Conservation (phyloP, 2,113 vertebrate genomes). For the Proterorhinus semilunaris region DNA sequence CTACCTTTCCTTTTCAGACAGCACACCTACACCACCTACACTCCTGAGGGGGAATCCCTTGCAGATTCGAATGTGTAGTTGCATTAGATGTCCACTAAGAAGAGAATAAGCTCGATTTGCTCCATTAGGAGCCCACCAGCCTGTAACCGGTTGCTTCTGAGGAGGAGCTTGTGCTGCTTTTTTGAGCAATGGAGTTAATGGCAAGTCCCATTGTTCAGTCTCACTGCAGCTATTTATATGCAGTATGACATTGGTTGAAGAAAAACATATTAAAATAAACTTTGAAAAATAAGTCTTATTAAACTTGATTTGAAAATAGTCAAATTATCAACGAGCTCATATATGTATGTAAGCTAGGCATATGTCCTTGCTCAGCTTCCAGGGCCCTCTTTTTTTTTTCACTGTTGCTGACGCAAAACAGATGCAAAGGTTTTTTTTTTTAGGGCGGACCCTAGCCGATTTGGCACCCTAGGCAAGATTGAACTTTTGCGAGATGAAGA, state of each 20-base stretch:
- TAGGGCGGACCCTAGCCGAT: no score
- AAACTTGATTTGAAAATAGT: no score
- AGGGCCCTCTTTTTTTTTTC: neutral
- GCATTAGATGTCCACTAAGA: conserved; percentile 69
- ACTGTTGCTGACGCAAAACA: neutral
- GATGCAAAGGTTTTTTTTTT: neutral
- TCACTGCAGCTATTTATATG: conserved; percentile 16
- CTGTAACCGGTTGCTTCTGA: conserved; percentile 39
- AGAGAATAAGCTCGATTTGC: conserved; percentile 66
- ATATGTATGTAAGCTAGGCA: no score
- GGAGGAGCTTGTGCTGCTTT: conserved; percentile 42
- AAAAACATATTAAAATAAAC: no score
- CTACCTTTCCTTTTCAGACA: conserved; percentile 21
- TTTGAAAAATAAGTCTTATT: no score
- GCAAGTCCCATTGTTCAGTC: conserved; percentile 27
- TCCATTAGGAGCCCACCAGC: conserved; percentile 58
- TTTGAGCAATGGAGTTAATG: conserved; percentile 56
- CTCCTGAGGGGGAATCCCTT: conserved; percentile 65
- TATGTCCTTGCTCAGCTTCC: neutral
- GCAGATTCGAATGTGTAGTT: conserved; percentile 75
- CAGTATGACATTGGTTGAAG: neutral
- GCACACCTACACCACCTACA: conserved; percentile 14
- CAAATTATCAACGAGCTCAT: no score
- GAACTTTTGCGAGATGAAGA: no score
- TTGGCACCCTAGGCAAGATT: no score